These are phyloP conservation scores for Plectropomus leopardus DNA, from an alignment of 2,113 vertebrate species.

Conservation along the genomic window DNA sequence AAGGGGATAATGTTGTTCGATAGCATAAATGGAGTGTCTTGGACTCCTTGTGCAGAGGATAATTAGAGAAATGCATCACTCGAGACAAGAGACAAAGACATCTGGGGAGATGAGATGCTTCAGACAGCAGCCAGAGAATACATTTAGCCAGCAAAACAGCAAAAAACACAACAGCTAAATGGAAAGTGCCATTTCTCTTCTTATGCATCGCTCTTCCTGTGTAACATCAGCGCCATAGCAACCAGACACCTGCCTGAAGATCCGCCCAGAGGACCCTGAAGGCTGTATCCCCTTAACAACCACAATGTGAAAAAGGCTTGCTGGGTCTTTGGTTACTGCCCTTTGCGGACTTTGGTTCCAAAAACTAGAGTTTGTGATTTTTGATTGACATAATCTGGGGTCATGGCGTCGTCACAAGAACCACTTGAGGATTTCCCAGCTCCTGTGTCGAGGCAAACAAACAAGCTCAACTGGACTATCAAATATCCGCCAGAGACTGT, in stretches of 20 bases:
- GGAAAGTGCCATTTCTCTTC: constrained; percentile 45
- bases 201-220: constrained; percentile 44
- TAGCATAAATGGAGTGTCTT: constrained; percentile 20
- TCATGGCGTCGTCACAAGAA: not conserved
- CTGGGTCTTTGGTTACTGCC: not conserved
- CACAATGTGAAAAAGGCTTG: not conserved
- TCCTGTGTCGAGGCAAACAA: constrained; percentile 36
- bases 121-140: constrained; percentile 50
- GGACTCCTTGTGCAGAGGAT: constrained; percentile 14
- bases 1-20: constrained; percentile 32
- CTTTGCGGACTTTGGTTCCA: not conserved
- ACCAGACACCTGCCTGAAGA: constrained; percentile 51
- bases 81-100: constrained; percentile 40
- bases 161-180: constrained; percentile 52
- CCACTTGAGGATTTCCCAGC: constrained; percentile 41
- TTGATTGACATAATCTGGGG: constrained; percentile 10
- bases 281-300: constrained; percentile 19
- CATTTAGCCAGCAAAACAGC: constrained; percentile 34
- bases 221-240: constrained; percentile 57
- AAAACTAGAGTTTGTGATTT: constrained; percentile 1
- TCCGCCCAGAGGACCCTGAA: constrained; percentile 34
- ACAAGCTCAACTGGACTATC: constrained; percentile 15
- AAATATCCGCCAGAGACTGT: constrained; percentile 22
- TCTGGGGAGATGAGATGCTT: constrained; percentile 47
- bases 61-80: constrained; percentile 53